These are phyloP conservation scores for Muraenolepis orangiensis DNA, from an alignment of 2,797 vertebrate genomes.

Conservation along the genomic window DNA sequence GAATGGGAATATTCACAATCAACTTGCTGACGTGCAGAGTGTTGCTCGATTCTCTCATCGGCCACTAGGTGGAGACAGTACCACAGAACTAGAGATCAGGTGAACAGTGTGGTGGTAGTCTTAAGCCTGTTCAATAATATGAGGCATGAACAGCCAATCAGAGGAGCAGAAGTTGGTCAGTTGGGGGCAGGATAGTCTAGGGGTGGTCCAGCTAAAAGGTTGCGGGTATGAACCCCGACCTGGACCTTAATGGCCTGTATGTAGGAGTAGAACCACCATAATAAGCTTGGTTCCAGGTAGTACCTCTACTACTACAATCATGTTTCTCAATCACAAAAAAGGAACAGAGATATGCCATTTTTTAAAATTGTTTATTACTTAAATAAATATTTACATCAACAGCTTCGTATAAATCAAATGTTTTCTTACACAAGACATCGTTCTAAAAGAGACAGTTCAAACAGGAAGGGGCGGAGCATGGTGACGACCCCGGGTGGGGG, in stretches of 20 bases:
- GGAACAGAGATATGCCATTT: not conserved
- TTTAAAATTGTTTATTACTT: slow-evolving; percentile 70
- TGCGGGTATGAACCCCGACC: not conserved
- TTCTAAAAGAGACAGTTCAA: slow-evolving; percentile 60
- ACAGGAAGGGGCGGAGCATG: slow-evolving; percentile 44
- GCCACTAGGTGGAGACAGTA: not conserved
- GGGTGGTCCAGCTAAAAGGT: not conserved
- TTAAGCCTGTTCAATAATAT: not conserved
- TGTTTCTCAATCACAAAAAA: too few relatives aligned
- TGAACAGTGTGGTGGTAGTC: not conserved
- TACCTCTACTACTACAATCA: too few relatives aligned
- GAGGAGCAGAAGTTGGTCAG: not conserved
- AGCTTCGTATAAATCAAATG: slow-evolving; percentile 73
- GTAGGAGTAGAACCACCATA: too few relatives aligned
- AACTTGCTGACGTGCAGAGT: not conserved
- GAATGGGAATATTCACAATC: not conserved
- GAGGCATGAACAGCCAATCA: not conserved
- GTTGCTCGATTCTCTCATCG: slow-evolving; percentile 67
- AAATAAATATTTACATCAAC: slow-evolving; percentile 79
- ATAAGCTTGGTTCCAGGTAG: too few relatives aligned
- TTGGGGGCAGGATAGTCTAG: not conserved
- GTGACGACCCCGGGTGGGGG: slow-evolving; percentile 39
- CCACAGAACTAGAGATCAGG: not conserved
- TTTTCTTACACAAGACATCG: slow-evolving; percentile 63
- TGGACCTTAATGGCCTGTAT: not conserved